These are phyloP conservation scores for Urocynchramus pylzowi DNA, from an alignment of 2,113 vertebrate genomes.

Conservation along the genomic window DNA sequence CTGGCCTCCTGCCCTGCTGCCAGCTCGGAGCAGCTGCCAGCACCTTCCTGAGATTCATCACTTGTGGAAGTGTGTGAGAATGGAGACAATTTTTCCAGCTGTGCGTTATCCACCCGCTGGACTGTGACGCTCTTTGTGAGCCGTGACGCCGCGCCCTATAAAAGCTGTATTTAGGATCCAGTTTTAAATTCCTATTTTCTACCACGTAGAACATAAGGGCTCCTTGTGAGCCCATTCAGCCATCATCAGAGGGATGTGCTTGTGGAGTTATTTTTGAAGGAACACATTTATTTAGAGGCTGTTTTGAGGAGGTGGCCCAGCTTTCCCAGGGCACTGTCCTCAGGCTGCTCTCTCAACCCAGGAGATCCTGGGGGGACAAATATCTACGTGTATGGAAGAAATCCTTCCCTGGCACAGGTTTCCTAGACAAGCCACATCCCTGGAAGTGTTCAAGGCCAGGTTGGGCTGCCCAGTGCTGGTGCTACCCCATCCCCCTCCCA, in stretches of 20 bases:
- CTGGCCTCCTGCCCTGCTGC: background rate
- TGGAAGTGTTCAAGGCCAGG: background rate
- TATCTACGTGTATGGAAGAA: background rate
- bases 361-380: background rate
- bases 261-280: background rate
- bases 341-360: background rate
- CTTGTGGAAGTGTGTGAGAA: background rate
- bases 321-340: background rate
- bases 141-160: background rate
- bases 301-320: background rate
- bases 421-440: background rate
- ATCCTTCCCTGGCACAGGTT: background rate
- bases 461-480: rapidly evolving
- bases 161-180: conserved; percentile 34
- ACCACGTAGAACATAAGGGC: conserved; percentile 12
- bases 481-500: rapidly evolving
- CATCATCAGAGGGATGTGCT: background rate
- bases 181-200: conserved; percentile 54
- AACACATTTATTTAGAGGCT: background rate
- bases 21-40: rapidly evolving
- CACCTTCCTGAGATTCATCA: background rate
- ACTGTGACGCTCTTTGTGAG: conserved; percentile 41
- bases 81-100: background rate
- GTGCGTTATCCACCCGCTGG: background rate
- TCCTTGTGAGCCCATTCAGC: conserved; percentile 46